Evolutionary conservation across 2,888 invertebrate genomes (phyloP).

Genomic region (Pandemis corylana): DNA sequence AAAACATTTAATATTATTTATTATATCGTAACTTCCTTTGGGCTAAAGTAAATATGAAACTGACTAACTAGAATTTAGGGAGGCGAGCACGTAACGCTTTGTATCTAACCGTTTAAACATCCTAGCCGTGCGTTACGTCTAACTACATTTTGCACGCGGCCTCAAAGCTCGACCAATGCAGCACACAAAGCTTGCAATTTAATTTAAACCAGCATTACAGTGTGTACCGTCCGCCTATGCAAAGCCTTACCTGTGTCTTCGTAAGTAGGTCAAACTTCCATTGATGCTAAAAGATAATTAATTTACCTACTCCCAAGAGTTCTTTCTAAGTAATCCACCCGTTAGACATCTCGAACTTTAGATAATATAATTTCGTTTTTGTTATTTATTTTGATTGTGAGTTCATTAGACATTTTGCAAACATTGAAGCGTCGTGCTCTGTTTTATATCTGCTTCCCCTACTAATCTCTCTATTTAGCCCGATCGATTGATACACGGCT

Average conservation of each 20-base stretch:
- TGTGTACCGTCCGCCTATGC: slow-evolving; percentile 21
- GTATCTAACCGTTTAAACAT: slow-evolving; percentile 8
- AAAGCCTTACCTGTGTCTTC: slow-evolving; percentile 27
- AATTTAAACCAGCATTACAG: slow-evolving; percentile 40
- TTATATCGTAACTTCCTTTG: not conserved
- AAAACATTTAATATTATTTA: no score
- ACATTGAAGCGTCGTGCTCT: slow-evolving; percentile 1
- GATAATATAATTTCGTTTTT: not conserved
- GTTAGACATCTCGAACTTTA: not conserved
- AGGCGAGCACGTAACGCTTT: not conserved
- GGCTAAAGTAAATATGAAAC: not conserved
- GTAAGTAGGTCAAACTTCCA: slow-evolving; percentile 30
- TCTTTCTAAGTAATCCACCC: not conserved
- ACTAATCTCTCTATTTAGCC: slow-evolving; percentile 19
- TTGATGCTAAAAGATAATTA: slow-evolving; percentile 18
- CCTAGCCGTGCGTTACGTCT: slow-evolving; percentile 11
- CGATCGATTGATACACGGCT: slow-evolving; percentile 30
- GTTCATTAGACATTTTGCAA: not conserved
- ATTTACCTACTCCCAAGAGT: not conserved
- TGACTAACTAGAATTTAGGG: not conserved
- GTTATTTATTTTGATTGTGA: not conserved
- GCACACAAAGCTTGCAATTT: slow-evolving; percentile 37
- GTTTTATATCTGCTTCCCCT: slow-evolving; percentile 18
- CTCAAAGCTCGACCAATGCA: slow-evolving; percentile 34
- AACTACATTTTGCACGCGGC: slow-evolving; percentile 8